Base-by-base conservation (phyloP, 35 echinoderm and acorn worm genomes). In the Heliocidaris erythrogramma region DNA sequence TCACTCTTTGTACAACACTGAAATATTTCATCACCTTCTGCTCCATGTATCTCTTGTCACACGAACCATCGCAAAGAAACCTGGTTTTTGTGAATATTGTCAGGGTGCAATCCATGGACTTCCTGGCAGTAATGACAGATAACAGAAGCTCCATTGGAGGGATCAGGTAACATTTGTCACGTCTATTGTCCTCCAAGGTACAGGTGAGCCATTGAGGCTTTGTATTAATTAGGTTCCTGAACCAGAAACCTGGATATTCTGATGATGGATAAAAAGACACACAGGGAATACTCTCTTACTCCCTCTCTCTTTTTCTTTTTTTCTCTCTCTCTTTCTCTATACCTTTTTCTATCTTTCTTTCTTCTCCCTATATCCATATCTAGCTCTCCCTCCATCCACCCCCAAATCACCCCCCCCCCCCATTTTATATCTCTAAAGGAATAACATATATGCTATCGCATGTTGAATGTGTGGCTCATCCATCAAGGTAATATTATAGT, bases 151-250 rank as follows among this genome's bases (percentile, higher is more conserved):
- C 65, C 65, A 78, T 21, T 78, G 65, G 65, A 78, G 27, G 65
- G 65, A 27, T 78, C 65, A 78, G 27, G 65, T 78, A 78, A 27
- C 65, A 78, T 78, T n/a, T 78, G 65, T 78, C 65, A 78, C 27
- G 17, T 24, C 65, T 78, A 78, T 78, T 78, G 65, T 78, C 87
- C 87, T 42, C 31, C 87, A 13, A 32, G 47, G 87, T 42, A 42
- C 17, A 48, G 31, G 14, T 89, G 31, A 89, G 31, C 47, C 87
- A 32, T 42, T 31, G 31, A 48, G 16, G 87, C 31, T 48, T 89
- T 32, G 87, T 48, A 89, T 89, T 89, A 89, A 89, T 89, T 89
- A 89, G 87, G 87, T 89, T 89, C 24, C 87, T 89, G 87, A 42
- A 89, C 87, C 87, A 89, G 87, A 35, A 89, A 32, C 87, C 87